Percentiles rank a stretch among this genome's conserved stretches.
phyloP scores from a whole-genome alignment of 2,797 vertebrate genomes.

The Takifugu rubripes region DNA sequence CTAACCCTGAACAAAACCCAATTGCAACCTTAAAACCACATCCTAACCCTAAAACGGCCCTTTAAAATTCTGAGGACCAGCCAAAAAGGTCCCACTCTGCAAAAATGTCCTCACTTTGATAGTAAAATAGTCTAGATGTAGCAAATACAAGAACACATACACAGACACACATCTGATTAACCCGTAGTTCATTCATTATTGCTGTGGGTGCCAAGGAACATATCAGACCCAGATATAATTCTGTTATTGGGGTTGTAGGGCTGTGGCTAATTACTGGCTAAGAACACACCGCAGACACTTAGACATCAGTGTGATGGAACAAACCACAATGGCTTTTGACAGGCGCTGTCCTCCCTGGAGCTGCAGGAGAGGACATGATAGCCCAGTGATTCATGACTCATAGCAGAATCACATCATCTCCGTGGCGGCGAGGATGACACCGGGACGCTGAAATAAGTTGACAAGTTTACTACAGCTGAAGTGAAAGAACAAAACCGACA shows the following conservation, averaged over 20 bases:
- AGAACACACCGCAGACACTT: constrained; percentile 58
- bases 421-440: constrained; percentile 43
- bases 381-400: constrained; percentile 52
- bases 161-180: constrained; percentile 70
- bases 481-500: constrained; percentile 33
- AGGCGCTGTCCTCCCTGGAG: constrained; percentile 58
- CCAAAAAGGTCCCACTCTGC: no score
- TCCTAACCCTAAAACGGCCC: no score
- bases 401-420: constrained; percentile 55
- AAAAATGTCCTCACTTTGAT: no score
- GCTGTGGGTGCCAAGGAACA: constrained; percentile 55
- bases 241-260: constrained; percentile 62
- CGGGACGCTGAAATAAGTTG: constrained; percentile 43
- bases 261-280: constrained; percentile 71
- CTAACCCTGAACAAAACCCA: no score
- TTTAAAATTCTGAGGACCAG: no score
- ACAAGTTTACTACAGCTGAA: constrained; percentile 42
- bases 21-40: no score
- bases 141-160: constrained; percentile 53
- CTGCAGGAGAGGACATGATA: constrained; percentile 54
- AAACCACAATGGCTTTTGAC: constrained; percentile 62
- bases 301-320: constrained; percentile 67
- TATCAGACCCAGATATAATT: constrained; percentile 65
- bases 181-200: constrained; percentile 70
- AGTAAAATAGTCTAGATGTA: no score